Percentiles rank a stretch among this genome's conserved stretches.
Conservation (phyloP, 2,113 vertebrate species). For the Anoura caudifer region DNA sequence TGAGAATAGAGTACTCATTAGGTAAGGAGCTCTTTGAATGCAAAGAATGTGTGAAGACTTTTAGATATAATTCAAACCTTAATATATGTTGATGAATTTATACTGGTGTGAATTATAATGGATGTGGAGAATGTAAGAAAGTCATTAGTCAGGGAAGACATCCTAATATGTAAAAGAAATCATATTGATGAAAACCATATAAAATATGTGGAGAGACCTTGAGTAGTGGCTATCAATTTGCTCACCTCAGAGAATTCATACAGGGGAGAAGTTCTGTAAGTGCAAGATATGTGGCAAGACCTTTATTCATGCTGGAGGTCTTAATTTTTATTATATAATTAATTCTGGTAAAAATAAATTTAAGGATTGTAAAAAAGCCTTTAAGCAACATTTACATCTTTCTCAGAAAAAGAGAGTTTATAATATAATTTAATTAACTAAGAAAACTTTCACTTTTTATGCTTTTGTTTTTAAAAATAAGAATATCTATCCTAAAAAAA, state of each 20-base stretch:
- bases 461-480: neutral
- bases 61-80: neutral
- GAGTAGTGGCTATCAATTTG: neutral
- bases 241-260: neutral
- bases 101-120: neutral
- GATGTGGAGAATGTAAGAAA: neutral
- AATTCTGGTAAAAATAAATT: neutral
- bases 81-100: neutral
- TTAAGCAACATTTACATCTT: neutral
- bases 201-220: neutral
- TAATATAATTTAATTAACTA: neutral
- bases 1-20: neutral
- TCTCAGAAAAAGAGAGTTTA: neutral
- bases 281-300: neutral
- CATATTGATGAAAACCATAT: neutral
- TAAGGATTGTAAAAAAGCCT: neutral
- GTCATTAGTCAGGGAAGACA: neutral
- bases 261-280: neutral
- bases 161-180: slow-evolving; percentile 17
- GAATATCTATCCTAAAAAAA: neutral
- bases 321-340: neutral
- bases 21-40: neutral
- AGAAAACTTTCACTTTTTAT: neutral
- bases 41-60: neutral
- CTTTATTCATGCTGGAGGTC: neutral